These are phyloP conservation scores for Phanerotoma sp. DNA, from an alignment of 2,888 invertebrate species.

Conservation along the genomic window DNA sequence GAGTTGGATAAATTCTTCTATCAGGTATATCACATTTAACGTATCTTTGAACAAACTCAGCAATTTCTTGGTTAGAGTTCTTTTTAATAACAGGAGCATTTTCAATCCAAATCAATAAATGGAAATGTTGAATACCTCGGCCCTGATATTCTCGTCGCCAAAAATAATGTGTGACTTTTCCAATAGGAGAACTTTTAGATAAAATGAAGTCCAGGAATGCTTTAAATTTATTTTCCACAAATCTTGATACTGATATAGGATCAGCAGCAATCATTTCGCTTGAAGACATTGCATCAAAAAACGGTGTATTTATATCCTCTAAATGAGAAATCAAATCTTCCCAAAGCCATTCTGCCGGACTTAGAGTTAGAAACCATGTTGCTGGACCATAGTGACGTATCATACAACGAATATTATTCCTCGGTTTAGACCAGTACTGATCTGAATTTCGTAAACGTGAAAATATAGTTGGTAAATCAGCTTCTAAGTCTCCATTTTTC, in stretches of 20 bases:
- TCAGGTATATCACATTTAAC: slow-evolving; percentile 33
- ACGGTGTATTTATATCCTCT: slow-evolving; percentile 37
- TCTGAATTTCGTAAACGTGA: slow-evolving; percentile 19
- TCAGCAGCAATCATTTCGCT: slow-evolving; percentile 42
- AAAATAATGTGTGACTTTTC: slow-evolving; percentile 34
- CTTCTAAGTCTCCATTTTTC: slow-evolving; percentile 26
- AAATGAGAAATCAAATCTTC: slow-evolving; percentile 40
- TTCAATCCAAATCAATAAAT: slow-evolving; percentile 38
- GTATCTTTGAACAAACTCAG: slow-evolving; percentile 36
- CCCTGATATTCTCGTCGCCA: slow-evolving; percentile 38
- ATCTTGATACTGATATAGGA: slow-evolving; percentile 42
- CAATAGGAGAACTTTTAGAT: slow-evolving; percentile 36
- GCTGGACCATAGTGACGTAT: slow-evolving; percentile 35
- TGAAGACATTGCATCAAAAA: slow-evolving; percentile 31
- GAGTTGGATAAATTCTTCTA: slow-evolving; percentile 28
- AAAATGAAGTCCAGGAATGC: slow-evolving; percentile 42
- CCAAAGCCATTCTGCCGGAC: slow-evolving; percentile 38
- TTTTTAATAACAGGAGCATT: slow-evolving; percentile 35
- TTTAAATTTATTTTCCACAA: slow-evolving; percentile 43
- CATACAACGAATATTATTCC: slow-evolving; percentile 35
- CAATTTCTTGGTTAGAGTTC: slow-evolving; percentile 33
- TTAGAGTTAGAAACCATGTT: slow-evolving; percentile 37
- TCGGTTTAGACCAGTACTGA: slow-evolving; percentile 31
- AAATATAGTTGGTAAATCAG: slow-evolving; percentile 32
- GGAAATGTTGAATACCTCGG: slow-evolving; percentile 39